Conservation (phyloP, 2,888 invertebrate genomes). For the Calameuta filiformis region DNA sequence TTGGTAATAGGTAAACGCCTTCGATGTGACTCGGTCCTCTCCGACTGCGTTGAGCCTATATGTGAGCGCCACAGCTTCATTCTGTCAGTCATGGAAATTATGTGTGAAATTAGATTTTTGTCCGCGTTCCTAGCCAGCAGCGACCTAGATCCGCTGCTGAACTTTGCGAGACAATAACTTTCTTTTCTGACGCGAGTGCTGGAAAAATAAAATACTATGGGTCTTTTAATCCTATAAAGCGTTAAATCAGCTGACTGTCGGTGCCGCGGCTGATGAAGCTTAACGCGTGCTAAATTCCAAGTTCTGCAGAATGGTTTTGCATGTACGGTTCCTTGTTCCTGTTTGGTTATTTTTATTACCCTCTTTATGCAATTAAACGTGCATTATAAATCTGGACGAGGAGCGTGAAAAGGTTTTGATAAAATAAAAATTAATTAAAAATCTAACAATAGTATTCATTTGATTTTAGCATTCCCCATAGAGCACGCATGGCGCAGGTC, state of each 20-base stretch:
- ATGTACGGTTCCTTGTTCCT: neutral
- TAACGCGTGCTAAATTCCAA: neutral
- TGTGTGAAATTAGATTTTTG: conserved; percentile 23
- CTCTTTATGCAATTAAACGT: neutral
- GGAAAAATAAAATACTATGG: neutral
- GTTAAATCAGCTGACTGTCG: neutral
- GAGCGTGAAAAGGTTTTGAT: neutral
- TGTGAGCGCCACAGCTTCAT: neutral
- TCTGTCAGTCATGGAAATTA: conserved; percentile 17
- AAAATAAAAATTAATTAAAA: neutral
- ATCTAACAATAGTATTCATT: neutral
- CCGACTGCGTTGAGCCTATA: neutral
- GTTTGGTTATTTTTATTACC: neutral
- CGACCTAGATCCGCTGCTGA: neutral
- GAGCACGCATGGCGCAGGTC: neutral
- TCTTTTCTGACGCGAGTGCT: neutral
- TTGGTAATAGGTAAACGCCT: neutral
- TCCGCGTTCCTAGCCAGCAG: neutral
- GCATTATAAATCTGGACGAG: neutral
- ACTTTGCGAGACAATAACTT: neutral
- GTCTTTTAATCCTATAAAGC: neutral
- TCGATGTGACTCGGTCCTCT: neutral
- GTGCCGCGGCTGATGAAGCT: neutral
- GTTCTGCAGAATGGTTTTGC: neutral
- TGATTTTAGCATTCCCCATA: neutral